Base-by-base conservation (phyloP, 2,888 invertebrate genomes). In the Bombylius discolor region DNA sequence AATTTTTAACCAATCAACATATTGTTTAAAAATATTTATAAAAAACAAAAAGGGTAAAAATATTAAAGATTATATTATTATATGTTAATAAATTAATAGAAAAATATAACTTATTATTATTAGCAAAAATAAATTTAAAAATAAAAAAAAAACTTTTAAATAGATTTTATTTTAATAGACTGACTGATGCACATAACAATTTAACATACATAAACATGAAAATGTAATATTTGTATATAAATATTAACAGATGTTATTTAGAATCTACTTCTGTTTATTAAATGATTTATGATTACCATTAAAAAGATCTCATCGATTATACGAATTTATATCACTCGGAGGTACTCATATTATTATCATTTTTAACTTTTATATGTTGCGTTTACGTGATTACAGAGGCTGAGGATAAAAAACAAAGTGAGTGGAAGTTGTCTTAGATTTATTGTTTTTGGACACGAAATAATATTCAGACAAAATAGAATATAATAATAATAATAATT, bases 201-300 rank as follows among this genome's bases (percentile, higher is more conserved):
- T 23, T 23, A 23, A 23, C 23, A 23, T 23, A 23, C 23, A 23
- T 23, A 23, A 23, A 23, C 23, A 23, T 23, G 23, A 23, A 23
- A 2, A 23, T 23, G 23, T 23, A n/a, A 23, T 23, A 23, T 23
- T 23, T 36, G 34, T 14, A 49, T 56, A 56, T 52, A 52, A 52
- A 52, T 56, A 52, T 56, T 49, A 52, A 56, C 56, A 56, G 56
- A 56, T 56, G 56, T 56, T 56, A 32, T 13, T 4, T 8, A 8
- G 39, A 36, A 49, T 34, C 44, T 52, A 56, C 56, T 56, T 56
- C 56, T 56, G 56, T 56, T 52, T 52, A 49, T 31, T 31, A 52
- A 44, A 45, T 56, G 56, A 56, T 56, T 56, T 56, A 56, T 34
- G 56, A 33, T 49, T 49, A 46, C 49, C 34, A 52, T 56, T 56